These are phyloP conservation scores for Lordiphosa fenestrarum DNA, from an alignment of 2,888 invertebrate genomes.

Conservation along the genomic window DNA sequence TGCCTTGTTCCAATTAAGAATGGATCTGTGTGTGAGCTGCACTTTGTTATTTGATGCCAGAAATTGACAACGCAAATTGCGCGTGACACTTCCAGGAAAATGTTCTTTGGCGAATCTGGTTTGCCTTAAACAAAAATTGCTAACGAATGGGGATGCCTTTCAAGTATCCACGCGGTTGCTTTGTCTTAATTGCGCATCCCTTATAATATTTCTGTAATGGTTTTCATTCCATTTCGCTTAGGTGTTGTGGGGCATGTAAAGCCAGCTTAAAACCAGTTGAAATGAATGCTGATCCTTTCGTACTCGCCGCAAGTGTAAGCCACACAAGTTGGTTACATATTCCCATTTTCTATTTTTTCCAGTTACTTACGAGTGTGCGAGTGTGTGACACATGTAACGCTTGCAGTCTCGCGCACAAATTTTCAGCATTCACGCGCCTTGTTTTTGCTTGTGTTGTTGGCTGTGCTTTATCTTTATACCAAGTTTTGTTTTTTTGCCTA, in stretches of 20 bases:
- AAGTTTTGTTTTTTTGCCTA: conserved; percentile 23
- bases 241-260: neutral
- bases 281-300: conserved; percentile 1
- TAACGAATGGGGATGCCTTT: too few relatives aligned
- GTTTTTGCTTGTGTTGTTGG: neutral
- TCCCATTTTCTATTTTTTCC: conserved; percentile 11
- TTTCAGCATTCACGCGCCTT: conserved; percentile 16
- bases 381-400: conserved; percentile 44
- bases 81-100: too few relatives aligned
- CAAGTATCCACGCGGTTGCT: too few relatives aligned
- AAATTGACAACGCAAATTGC: too few relatives aligned
- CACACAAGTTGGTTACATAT: conserved; percentile 16
- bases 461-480: conserved; percentile 12
- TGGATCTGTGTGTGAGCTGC: too few relatives aligned
- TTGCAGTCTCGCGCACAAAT: conserved; percentile 39
- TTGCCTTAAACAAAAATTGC: too few relatives aligned
- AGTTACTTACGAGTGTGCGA: conserved; percentile 6
- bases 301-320: conserved; percentile 18
- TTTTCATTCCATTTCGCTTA: too few relatives aligned
- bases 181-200: too few relatives aligned
- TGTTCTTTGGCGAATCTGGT: too few relatives aligned
- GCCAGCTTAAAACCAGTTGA: neutral
- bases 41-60: too few relatives aligned
- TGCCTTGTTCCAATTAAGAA: too few relatives aligned
- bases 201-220: too few relatives aligned